These are phyloP conservation scores for Hyles vespertilio DNA, from an alignment of 1,140 invertebrate species.

Conservation along the genomic window DNA sequence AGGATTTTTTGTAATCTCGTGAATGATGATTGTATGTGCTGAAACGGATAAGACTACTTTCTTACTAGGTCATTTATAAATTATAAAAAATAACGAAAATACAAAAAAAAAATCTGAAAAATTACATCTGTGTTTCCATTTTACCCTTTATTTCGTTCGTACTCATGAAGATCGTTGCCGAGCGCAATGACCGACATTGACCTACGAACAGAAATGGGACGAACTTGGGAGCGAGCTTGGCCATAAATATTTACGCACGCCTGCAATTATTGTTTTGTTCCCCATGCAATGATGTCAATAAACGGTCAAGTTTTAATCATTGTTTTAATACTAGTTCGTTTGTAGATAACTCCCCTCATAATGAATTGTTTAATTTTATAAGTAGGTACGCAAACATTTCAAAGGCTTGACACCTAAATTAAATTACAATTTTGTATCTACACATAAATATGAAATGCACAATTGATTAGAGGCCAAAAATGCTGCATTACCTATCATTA, in stretches of 20 bases:
- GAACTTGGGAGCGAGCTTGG: constrained; percentile 11
- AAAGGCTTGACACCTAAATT: no score
- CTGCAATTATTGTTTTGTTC: background rate
- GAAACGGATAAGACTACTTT: constrained; percentile 76
- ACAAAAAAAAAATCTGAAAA: constrained; percentile 68
- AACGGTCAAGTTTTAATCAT: background rate
- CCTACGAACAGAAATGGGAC: constrained; percentile 49
- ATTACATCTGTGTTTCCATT: constrained; percentile 47
- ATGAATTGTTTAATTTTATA: no score
- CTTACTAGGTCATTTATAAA: constrained; percentile 76
- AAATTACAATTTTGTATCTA: no score
- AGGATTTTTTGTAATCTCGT: constrained; percentile 84
- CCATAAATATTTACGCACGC: constrained; percentile 5
- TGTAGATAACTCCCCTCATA: no score
- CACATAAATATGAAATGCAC: no score
- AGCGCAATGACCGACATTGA: constrained; percentile 60
- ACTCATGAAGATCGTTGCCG: constrained; percentile 1
- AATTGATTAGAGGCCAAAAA: no score
- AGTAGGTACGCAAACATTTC: no score
- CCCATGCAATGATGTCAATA: background rate
- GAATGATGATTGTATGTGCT: constrained; percentile 80
- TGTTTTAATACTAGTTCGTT: background rate
- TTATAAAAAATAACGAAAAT: constrained; percentile 73
- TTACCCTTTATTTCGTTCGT: background rate
- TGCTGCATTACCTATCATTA: no score